Conservation (phyloP, 2,113 vertebrate species). For the Potamarius usumacintae region DNA sequence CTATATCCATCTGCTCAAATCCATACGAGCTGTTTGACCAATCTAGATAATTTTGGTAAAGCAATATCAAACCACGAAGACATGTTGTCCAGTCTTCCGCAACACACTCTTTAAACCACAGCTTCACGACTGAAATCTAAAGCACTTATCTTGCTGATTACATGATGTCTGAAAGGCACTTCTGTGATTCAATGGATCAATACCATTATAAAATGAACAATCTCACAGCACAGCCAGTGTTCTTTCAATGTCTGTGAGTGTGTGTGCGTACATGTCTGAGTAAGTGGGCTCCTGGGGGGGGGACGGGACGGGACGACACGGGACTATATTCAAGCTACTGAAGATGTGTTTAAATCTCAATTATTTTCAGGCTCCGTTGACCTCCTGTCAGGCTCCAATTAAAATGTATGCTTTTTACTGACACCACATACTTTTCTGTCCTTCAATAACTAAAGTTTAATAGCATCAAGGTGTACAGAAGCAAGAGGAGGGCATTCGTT, state of each 20-base stretch:
- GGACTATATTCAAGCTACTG: conserved; percentile 38
- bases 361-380: conserved; percentile 49
- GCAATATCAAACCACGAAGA: background rate
- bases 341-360: conserved; percentile 46
- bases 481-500: background rate
- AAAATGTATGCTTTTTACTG: conserved; percentile 59
- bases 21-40: background rate
- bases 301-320: too few relatives aligned
- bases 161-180: conserved; percentile 56
- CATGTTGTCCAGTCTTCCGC: background rate
- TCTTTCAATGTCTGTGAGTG: conserved; percentile 1
- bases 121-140: conserved; percentile 34
- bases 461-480: background rate
- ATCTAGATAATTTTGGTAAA: conserved; percentile 16
- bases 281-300: conserved; percentile 26
- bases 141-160: conserved; percentile 52
- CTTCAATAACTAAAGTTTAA: conserved; percentile 29
- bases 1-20: background rate
- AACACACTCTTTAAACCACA: background rate
- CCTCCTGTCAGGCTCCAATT: conserved; percentile 51
- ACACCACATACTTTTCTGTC: conserved; percentile 22
- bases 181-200: conserved; percentile 64
- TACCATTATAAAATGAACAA: conserved; percentile 68
- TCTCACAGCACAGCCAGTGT: conserved; percentile 49
- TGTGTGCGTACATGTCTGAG: conserved; percentile 15